Evolutionary conservation across 2,888 invertebrate species (phyloP).

Genomic region (Acanthosepion esculentum): DNA sequence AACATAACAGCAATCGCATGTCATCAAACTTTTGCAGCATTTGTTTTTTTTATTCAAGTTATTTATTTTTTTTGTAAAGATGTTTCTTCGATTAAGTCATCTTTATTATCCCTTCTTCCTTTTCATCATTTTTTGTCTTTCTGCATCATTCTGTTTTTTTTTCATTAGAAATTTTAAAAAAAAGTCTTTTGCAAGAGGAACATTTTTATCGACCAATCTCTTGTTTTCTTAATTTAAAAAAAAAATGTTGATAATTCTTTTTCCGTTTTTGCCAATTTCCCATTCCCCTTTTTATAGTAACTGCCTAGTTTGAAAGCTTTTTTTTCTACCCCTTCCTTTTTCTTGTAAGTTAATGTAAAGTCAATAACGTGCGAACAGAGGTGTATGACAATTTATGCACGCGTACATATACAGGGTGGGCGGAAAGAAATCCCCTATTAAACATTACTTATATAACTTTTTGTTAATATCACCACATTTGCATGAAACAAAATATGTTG

Average conservation of each 20-base stretch:
- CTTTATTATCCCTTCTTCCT: not conserved
- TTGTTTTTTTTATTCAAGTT: not conserved
- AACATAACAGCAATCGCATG: not conserved
- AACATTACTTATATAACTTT: too few species aligned
- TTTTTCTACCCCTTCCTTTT: too few species aligned
- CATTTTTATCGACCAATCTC: constrained; percentile 8
- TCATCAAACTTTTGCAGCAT: not conserved
- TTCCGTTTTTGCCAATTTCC: not conserved
- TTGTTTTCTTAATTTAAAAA: not conserved
- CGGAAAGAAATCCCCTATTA: too few species aligned
- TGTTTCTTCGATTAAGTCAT: not conserved
- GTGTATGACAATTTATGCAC: too few species aligned
- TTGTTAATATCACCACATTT: too few species aligned
- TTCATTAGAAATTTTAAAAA: not conserved
- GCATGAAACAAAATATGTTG: too few species aligned
- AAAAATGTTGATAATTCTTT: not conserved
- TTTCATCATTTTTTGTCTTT: not conserved
- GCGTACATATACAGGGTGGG: too few species aligned
- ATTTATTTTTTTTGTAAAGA: not conserved
- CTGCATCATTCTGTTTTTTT: not conserved
- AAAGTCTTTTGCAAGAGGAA: not conserved
- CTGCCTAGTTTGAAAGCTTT: not conserved
- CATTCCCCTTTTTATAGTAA: not conserved
- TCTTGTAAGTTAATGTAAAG: too few species aligned
- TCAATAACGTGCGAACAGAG: not conserved